These are phyloP conservation scores for Lepilemur septentrionalis DNA, from an alignment of 2,797 vertebrate genomes.

Conservation along the genomic window DNA sequence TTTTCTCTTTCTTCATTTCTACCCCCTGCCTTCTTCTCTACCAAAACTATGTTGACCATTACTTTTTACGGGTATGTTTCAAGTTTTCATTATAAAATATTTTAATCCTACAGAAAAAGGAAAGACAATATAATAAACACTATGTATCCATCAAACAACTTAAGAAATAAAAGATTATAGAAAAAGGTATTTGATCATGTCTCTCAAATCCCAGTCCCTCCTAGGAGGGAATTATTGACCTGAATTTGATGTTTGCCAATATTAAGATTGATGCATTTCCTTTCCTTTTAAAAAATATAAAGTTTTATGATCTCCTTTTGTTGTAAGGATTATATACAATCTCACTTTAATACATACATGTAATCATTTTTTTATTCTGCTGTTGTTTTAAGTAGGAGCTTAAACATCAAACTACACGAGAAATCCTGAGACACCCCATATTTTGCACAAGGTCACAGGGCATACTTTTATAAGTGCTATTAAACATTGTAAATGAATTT, in stretches of 20 bases:
- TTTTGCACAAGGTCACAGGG: slow-evolving; percentile 62
- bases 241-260: neutral
- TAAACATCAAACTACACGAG: neutral
- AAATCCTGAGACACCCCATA: slow-evolving; percentile 25
- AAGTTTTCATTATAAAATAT: neutral
- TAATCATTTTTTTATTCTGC: neutral
- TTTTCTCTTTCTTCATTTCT: neutral
- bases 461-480: slow-evolving; percentile 66
- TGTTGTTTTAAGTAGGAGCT: neutral
- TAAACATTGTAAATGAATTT: slow-evolving; percentile 74
- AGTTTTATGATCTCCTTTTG: neutral
- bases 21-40: accelerated
- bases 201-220: neutral
- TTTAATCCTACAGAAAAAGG: neutral
- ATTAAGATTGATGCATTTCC: neutral
- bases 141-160: neutral
- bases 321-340: neutral
- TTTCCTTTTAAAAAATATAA: neutral
- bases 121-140: neutral
- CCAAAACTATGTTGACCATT: neutral
- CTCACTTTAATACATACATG: neutral
- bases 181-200: neutral
- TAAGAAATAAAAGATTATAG: neutral
- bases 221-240: neutral
- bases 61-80: neutral